phyloP scores from a whole-genome alignment of 2,113 vertebrate genomes.

The Crotophaga sulcirostris region DNA sequence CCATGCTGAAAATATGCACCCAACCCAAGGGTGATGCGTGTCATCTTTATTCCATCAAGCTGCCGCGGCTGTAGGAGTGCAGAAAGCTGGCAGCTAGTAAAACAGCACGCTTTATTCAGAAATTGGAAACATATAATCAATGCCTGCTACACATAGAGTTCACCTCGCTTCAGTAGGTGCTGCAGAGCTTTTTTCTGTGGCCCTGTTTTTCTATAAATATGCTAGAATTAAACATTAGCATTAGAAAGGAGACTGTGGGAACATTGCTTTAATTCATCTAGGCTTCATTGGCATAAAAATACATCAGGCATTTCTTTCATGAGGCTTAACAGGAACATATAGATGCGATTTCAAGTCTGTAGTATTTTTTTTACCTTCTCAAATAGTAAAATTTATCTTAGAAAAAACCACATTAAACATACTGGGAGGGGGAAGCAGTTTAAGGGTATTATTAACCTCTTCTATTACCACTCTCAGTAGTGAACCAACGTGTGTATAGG shows the following conservation, averaged over 20 bases:
- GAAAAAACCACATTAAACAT: not conserved
- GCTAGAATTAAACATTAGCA: conserved; percentile 2
- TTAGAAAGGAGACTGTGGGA: conserved; percentile 16
- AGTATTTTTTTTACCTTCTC: not conserved
- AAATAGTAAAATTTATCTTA: not conserved
- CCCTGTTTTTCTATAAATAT: not conserved
- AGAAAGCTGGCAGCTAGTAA: not conserved
- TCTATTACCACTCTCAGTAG: not conserved
- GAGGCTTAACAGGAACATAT: not conserved
- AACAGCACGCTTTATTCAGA: not conserved
- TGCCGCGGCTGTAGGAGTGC: not conserved
- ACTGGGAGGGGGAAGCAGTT: not conserved
- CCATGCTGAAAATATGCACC: not conserved
- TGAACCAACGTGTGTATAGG: not conserved
- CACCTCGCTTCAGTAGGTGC: not conserved
- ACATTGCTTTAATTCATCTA: not conserved
- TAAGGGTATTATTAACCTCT: not conserved
- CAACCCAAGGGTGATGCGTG: not conserved
- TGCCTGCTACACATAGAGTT: accelerated
- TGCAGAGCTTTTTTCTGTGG: not conserved
- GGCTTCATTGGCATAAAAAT: conserved; percentile 1
- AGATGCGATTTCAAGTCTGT: not conserved
- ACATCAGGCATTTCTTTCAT: not conserved
- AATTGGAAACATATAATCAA: not conserved
- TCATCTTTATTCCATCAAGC: not conserved